Conservation (phyloP, 2,888 invertebrate genomes). For the Drosophila lacicola region DNA sequence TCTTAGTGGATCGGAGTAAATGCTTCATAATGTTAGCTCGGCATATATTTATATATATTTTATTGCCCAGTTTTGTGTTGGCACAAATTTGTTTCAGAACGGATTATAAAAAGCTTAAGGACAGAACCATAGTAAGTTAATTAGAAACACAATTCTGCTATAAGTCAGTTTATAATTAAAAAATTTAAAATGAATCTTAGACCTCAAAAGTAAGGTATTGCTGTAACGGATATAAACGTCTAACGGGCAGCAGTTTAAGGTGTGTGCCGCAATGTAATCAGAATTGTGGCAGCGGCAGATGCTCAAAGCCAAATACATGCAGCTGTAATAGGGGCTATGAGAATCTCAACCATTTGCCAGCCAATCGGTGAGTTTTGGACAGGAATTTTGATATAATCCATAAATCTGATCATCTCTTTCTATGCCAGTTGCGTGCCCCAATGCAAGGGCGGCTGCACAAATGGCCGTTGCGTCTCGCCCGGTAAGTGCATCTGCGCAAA, state of each 20-base stretch:
- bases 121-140: background rate
- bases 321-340: conserved; percentile 84
- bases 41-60: conserved; percentile 28
- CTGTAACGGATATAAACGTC: conserved; percentile 58
- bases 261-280: conserved; percentile 69
- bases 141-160: no score
- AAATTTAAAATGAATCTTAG: background rate
- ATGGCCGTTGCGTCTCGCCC: conserved; percentile 79
- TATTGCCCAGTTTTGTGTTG: conserved; percentile 35
- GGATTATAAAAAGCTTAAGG: rapidly evolving
- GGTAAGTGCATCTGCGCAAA: conserved; percentile 71
- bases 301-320: conserved; percentile 82
- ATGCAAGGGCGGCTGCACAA: conserved; percentile 75
- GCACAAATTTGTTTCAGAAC: conserved; percentile 1
- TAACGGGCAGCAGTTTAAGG: rapidly evolving
- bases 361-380: conserved; percentile 39
- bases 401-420: background rate
- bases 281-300: conserved; percentile 70
- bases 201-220: conserved; percentile 15
- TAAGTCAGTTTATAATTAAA: no score
- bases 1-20: conserved; percentile 9
- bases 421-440: conserved; percentile 74
- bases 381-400: no score
- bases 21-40: conserved; percentile 35
- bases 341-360: conserved; percentile 45